A percentile compares a stretch with the other conserved stretches of the same genome.
Evolutionary conservation across 2,113 vertebrate species (phyloP).

Genomic region (Oriolus oriolus): DNA sequence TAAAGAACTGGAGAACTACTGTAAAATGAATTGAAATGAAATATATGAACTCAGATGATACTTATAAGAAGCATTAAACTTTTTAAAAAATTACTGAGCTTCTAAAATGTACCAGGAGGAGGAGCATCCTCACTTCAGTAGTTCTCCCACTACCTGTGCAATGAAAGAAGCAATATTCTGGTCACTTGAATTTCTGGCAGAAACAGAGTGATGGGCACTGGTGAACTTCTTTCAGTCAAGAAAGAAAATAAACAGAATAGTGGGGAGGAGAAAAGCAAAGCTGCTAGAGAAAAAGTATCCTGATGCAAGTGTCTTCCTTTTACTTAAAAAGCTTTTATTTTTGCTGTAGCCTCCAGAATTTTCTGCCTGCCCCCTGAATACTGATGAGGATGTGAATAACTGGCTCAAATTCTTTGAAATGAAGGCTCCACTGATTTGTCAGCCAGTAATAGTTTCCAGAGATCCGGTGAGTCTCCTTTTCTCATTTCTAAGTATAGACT

Average conservation of each 20-base stretch:
- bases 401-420: slow-evolving; percentile 94
- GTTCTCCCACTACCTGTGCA: background rate
- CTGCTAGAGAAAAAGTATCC: background rate
- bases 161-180: background rate
- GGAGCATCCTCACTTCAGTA: background rate
- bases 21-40: background rate
- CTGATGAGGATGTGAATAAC: slow-evolving; percentile 83
- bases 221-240: background rate
- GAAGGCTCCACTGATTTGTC: slow-evolving; percentile 89
- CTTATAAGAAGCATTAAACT: background rate
- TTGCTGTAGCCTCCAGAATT: slow-evolving; percentile 85
- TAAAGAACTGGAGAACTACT: background rate
- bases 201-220: background rate
- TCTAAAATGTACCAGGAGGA: background rate
- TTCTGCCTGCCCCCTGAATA: slow-evolving; percentile 85
- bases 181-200: background rate
- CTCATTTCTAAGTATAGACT: background rate
- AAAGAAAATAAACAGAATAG: background rate
- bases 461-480: slow-evolving; percentile 84
- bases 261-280: background rate
- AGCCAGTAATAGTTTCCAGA: slow-evolving; percentile 90
- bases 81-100: background rate
- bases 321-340: background rate
- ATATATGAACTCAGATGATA: background rate
- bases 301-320: background rate